phyloP scores from a whole-genome alignment of 37 sponge, comb jelly and placozoan genomes.

The Corticium candelabrum region DNA sequence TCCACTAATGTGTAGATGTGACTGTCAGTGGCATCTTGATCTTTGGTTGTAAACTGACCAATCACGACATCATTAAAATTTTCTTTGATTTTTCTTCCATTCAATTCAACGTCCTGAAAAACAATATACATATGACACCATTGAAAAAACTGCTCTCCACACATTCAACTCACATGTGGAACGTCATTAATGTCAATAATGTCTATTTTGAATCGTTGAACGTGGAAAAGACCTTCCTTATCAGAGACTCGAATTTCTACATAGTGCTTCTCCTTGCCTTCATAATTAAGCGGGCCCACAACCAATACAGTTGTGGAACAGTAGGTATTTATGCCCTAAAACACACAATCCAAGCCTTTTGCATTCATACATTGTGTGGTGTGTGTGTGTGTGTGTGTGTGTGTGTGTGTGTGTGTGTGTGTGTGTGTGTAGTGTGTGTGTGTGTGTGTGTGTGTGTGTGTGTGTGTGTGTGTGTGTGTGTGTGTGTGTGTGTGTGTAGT shows the following conservation, averaged over 20 bases:
- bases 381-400: background rate
- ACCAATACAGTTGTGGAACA: background rate
- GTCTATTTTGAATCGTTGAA: background rate
- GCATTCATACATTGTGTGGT: background rate
- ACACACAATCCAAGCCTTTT: background rate
- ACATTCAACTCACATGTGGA: background rate
- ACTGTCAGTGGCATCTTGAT: background rate
- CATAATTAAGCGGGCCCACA: background rate
- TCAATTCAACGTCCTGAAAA: background rate
- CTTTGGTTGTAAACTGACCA: background rate
- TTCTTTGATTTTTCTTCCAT: background rate
- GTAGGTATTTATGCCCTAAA: background rate
- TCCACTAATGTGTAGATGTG: background rate
- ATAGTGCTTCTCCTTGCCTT: background rate
- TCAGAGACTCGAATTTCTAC: background rate
- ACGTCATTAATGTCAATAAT: background rate
- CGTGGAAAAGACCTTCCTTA: background rate
- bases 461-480: slow-evolving; percentile 42
- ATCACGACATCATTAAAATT: background rate
- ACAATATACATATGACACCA: background rate
- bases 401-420: slow-evolving; percentile 12
- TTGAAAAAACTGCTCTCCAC: background rate
- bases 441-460: slow-evolving; percentile 42
- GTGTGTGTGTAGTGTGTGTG: too few relatives aligned
- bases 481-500: too few relatives aligned